Evolutionary conservation across 2,113 vertebrate species (phyloP).

Genomic region (Labeo catla): DNA sequence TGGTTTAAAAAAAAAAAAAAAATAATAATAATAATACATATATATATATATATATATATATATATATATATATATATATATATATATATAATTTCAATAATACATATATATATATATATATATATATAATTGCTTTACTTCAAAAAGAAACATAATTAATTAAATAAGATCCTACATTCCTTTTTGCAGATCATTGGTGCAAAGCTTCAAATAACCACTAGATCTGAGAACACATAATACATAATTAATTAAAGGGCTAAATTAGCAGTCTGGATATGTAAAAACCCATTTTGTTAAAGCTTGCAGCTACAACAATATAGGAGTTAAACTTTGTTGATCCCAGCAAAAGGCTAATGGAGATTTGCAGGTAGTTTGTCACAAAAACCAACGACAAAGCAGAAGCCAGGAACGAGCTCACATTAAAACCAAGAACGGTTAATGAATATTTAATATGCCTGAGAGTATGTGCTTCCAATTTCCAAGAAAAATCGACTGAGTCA

Average conservation of each 20-base stretch:
- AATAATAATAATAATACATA: no score
- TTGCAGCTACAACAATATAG: neutral
- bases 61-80: no score
- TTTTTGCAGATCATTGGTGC: neutral
- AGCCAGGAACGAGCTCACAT: neutral
- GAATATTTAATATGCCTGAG: slow-evolving; percentile 46
- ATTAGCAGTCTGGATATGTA: neutral
- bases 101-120: no score
- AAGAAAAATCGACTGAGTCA: slow-evolving; percentile 6
- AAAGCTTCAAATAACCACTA: neutral
- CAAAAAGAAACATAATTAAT: neutral
- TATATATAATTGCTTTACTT: neutral
- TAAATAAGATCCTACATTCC: neutral
- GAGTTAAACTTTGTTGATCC: neutral
- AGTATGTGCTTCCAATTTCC: slow-evolving; percentile 41
- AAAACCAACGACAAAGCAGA: slow-evolving; percentile 20
- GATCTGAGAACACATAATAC: neutral
- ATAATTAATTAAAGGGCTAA: neutral
- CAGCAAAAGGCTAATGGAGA: neutral
- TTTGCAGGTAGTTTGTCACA: neutral
- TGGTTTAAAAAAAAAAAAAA: no score
- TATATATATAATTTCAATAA: no score
- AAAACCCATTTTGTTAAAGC: neutral
- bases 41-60: no score
- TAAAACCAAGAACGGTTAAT: slow-evolving; percentile 13